Evolutionary conservation across 2,888 invertebrate genomes (phyloP).

Genomic region (Synergus gifuensis): DNA sequence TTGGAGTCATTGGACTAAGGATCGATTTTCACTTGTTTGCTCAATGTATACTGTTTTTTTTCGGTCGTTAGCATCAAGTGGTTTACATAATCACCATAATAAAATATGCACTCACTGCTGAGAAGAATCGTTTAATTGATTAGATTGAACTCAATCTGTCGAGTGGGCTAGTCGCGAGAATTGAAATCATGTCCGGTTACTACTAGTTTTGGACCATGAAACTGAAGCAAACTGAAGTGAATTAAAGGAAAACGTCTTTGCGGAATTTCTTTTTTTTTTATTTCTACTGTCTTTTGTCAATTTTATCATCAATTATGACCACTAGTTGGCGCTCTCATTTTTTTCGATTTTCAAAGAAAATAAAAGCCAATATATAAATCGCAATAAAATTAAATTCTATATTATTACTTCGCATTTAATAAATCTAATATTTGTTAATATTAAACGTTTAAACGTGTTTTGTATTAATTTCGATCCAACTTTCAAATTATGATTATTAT

Average conservation of each 20-base stretch:
- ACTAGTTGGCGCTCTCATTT: background rate
- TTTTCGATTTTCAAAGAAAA: background rate
- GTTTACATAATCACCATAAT: background rate
- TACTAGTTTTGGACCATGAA: background rate
- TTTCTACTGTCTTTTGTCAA: background rate
- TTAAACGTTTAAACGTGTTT: background rate
- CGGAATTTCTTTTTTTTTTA: background rate
- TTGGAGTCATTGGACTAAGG: background rate
- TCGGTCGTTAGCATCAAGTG: background rate
- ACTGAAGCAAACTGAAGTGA: background rate
- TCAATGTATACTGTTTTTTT: background rate
- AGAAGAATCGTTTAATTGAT: background rate
- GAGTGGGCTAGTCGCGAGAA: background rate
- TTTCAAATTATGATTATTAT: background rate
- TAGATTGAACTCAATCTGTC: slow-evolving; percentile 13
- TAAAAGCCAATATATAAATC: background rate
- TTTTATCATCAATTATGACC: background rate
- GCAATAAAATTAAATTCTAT: background rate
- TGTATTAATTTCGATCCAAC: background rate
- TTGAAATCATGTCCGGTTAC: background rate
- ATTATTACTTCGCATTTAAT: background rate
- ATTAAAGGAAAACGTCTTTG: background rate
- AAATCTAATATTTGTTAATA: background rate
- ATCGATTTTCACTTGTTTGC: background rate
- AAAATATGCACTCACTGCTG: background rate